Evolutionary conservation across 2,113 vertebrate genomes (phyloP).

Genomic region (Charina bottae): DNA sequence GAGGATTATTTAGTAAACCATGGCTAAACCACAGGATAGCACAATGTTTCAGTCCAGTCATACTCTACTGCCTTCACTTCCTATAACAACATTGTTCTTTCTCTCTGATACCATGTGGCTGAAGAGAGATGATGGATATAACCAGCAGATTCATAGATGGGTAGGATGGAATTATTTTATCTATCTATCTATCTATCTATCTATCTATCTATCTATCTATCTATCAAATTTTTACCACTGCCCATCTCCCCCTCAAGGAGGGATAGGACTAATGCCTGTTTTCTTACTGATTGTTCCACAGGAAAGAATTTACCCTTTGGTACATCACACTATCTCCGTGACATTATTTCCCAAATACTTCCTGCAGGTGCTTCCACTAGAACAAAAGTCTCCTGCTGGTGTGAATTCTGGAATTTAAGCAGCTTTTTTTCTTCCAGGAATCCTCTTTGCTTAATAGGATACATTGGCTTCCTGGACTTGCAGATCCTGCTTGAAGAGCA

Average conservation of each 20-base stretch:
- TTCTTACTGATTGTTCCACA: background rate
- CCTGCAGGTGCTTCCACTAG: conserved; percentile 42
- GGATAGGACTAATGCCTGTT: background rate
- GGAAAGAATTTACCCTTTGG: background rate
- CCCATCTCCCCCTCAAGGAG: too few species aligned
- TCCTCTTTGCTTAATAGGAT: conserved; percentile 24
- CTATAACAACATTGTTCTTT: background rate
- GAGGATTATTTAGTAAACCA: background rate
- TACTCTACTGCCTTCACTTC: background rate
- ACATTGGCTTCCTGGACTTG: background rate
- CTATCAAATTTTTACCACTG: too few species aligned
- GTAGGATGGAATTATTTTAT: background rate
- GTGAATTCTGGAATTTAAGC: conserved; percentile 38
- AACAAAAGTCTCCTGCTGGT: conserved; percentile 58
- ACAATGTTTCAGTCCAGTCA: background rate
- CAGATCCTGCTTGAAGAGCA: background rate
- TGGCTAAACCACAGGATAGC: background rate
- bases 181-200: too few species aligned
- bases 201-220: too few species aligned
- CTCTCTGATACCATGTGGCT: background rate
- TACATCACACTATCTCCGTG: background rate
- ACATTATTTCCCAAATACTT: conserved; percentile 30
- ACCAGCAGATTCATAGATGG: background rate
- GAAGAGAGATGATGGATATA: background rate
- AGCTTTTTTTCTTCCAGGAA: conserved; percentile 2